phyloP scores from a whole-genome alignment of 2,888 invertebrate genomes.

The Aplocera efformata region DNA sequence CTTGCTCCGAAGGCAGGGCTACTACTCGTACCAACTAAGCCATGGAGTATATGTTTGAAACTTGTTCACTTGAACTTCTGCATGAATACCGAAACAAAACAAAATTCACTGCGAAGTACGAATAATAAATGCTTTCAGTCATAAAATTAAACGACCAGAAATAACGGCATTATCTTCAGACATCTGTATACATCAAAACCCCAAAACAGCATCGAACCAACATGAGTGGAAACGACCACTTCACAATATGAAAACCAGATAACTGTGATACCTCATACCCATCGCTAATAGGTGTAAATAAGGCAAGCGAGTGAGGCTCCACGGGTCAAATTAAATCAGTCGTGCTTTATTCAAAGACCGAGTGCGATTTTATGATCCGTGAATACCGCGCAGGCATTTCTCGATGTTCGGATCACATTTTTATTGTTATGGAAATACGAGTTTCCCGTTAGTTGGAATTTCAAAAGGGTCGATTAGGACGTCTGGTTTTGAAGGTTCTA shows the following conservation, averaged over 20 bases:
- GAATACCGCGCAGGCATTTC: slow-evolving; percentile 78
- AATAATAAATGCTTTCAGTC: slow-evolving; percentile 23
- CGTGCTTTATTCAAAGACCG: slow-evolving; percentile 58
- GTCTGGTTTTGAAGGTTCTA: slow-evolving; percentile 78
- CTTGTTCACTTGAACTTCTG: too few relatives aligned
- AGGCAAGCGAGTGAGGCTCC: slow-evolving; percentile 38
- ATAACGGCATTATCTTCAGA: slow-evolving; percentile 47
- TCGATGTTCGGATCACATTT: slow-evolving; percentile 79
- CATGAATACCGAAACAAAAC: background rate
- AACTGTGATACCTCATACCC: slow-evolving; percentile 50
- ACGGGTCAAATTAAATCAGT: slow-evolving; percentile 66
- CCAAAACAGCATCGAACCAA: slow-evolving; percentile 56
- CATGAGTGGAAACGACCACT: slow-evolving; percentile 51
- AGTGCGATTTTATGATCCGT: slow-evolving; percentile 78
- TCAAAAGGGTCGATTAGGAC: slow-evolving; percentile 79
- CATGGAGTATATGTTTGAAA: too few relatives aligned
- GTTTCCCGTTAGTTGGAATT: slow-evolving; percentile 79
- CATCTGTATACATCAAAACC: slow-evolving; percentile 36
- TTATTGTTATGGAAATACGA: slow-evolving; percentile 80
- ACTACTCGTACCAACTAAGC: too few relatives aligned
- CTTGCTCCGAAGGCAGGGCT: too few relatives aligned
- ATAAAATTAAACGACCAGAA: slow-evolving; percentile 37
- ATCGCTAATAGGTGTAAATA: slow-evolving; percentile 43
- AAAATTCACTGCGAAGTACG: slow-evolving; percentile 3
- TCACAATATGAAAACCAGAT: slow-evolving; percentile 54